Percentiles rank a stretch among this genome's conserved stretches.
phyloP scores from a whole-genome alignment of 2,113 vertebrate species.

The Saguinus midas region DNA sequence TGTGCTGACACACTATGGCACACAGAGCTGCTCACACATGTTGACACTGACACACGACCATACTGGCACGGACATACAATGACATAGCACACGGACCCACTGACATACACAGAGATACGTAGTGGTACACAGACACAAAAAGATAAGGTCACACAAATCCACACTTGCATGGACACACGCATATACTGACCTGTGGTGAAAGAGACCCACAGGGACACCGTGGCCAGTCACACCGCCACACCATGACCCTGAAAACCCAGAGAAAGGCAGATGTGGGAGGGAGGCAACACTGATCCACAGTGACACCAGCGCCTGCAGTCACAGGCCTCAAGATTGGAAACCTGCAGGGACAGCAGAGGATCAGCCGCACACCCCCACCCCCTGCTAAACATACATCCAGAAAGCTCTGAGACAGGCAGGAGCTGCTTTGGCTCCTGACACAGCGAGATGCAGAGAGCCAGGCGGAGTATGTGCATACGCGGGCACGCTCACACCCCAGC shows the following conservation, averaged over 20 bases:
- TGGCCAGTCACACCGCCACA: neutral
- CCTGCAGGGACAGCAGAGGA: slow-evolving; percentile 57
- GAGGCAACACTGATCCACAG: slow-evolving; percentile 3
- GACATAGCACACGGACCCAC: slow-evolving; percentile 8
- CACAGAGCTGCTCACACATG: slow-evolving; percentile 1
- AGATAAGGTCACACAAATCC: neutral
- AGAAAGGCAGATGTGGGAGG: slow-evolving; percentile 45
- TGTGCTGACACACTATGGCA: neutral
- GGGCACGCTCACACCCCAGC: neutral
- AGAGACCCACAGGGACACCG: neutral
- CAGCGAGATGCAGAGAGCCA: neutral
- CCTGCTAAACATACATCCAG: neutral
- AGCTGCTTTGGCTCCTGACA: slow-evolving; percentile 32
- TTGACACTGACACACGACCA: neutral
- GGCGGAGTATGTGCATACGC: neutral
- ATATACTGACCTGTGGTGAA: neutral
- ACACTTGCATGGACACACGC: neutral
- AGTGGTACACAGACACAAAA: neutral
- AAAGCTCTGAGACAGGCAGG: slow-evolving; percentile 48
- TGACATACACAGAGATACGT: neutral
- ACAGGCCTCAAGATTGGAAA: slow-evolving; percentile 5
- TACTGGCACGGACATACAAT: neutral
- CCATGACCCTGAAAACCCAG: slow-evolving; percentile 2
- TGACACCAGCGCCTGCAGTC: slow-evolving; percentile 30
- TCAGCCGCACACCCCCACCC: neutral